Percentiles rank a stretch among this genome's conserved stretches.
Evolutionary conservation across 2,888 invertebrate genomes (phyloP).

Genomic region (Plagodis dolabraria): DNA sequence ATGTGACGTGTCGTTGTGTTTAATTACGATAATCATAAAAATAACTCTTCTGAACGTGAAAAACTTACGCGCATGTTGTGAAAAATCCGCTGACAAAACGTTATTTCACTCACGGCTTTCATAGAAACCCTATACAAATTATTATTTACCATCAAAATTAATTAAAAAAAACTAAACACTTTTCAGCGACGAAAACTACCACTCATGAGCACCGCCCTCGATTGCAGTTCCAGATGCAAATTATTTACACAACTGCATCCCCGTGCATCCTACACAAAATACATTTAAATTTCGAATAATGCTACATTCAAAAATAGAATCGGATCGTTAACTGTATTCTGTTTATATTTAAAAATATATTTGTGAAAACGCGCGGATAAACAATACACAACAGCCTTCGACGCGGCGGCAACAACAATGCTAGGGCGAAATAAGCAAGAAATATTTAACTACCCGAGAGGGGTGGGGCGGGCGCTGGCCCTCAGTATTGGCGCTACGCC

Average conservation of each 20-base stretch:
- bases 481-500: conserved; percentile 84
- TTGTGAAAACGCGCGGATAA: conserved; percentile 70
- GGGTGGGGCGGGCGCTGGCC: conserved; percentile 80
- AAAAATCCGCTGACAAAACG: conserved; percentile 48
- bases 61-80: conserved; percentile 43
- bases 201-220: conserved; percentile 72
- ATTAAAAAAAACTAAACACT: conserved; percentile 66
- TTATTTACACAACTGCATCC: conserved; percentile 77
- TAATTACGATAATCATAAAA: conserved; percentile 6
- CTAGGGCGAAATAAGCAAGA: conserved; percentile 85
- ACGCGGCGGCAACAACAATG: conserved; percentile 84
- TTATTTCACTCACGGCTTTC: conserved; percentile 57
- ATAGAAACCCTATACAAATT: conserved; percentile 51
- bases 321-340: conserved; percentile 31
- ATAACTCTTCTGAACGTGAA: conserved; percentile 13
- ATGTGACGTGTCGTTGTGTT: conserved; percentile 9
- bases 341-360: conserved; percentile 66
- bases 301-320: conserved; percentile 27
- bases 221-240: conserved; percentile 78
- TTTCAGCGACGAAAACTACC: conserved; percentile 74
- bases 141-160: conserved; percentile 56
- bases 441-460: conserved; percentile 84
- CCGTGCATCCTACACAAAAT: conserved; percentile 62
- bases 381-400: conserved; percentile 82
- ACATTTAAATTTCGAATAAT: conserved; percentile 23